Base-by-base conservation (phyloP, 2,888 invertebrate species). In the Nephrocerus scutellatus region DNA sequence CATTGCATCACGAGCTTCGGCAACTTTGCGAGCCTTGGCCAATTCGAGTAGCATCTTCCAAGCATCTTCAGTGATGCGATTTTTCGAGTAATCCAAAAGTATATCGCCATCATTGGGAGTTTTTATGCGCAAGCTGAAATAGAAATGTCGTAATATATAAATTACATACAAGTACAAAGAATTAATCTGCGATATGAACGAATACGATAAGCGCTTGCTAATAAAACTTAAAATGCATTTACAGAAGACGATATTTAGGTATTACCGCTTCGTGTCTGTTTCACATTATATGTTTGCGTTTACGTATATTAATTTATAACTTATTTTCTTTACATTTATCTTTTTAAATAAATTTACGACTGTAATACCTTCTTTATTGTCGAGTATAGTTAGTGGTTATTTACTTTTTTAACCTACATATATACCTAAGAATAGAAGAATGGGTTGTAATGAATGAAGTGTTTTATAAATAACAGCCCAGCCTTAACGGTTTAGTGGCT, bases 71-170 rank as follows among this genome's bases (percentile, higher is more conserved):
- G 89, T 82, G 43, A 98, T 74, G 29, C 91, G 78, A 70, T 98
- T 98, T 72, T 98, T 98, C 10, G 97, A 97, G 70, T 84, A 98
- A 71, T 99, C 98, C 54, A 98, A 64, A 24, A 98, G 74, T 54
- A 97, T 82, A 18, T 88, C 83, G 6, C 96, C 96, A 74, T 92
- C 90, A 41, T 77, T 73, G 6, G 88, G 87, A 1, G 91, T 91
- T 22, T 74, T 65, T 40, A 93, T 66, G 36, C 73, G 76, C 46
- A 86, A 71, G 63, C 91, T 92, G 64, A 24, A 65, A 62, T 45
- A 36, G 23, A 47, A 15, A 35, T 10, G 16, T 43, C 16, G 19
- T 18, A 41, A 35, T 30, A 46, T 38, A 6, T 20, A 29, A 10
- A n/a, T 15, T 36, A 19, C 22, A 29, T 29, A 21, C n/a, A 31